These are phyloP conservation scores for Nematostella vectensis DNA, from an alignment of 92 coral and sea anemone genomes.

Conservation along the genomic window DNA sequence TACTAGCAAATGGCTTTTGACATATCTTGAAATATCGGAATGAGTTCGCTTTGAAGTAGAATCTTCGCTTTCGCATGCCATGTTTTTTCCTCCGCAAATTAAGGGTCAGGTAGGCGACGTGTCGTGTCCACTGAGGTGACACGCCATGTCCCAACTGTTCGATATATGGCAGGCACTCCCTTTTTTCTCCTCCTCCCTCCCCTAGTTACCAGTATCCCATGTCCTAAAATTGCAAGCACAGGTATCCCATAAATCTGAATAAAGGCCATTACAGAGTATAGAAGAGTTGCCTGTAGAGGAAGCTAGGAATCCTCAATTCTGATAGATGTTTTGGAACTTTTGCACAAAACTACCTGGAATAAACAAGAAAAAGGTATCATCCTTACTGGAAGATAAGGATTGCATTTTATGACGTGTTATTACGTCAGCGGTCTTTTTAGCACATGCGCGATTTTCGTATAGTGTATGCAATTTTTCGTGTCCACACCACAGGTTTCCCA, in stretches of 20 bases:
- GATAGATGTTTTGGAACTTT: too few species aligned
- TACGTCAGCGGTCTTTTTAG: too few species aligned
- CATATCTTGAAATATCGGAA: background rate
- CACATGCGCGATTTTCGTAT: too few species aligned
- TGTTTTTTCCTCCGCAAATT: background rate
- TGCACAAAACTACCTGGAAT: too few species aligned
- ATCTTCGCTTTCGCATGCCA: background rate
- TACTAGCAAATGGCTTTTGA: background rate
- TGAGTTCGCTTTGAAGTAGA: background rate
- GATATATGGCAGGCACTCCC: background rate
- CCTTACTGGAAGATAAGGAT: too few species aligned
- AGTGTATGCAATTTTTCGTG: too few species aligned
- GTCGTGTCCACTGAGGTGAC: background rate
- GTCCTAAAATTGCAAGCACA: background rate
- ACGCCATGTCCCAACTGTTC: slow-evolving; percentile 1
- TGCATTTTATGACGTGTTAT: too few species aligned
- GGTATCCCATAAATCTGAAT: background rate
- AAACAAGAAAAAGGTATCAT: too few species aligned
- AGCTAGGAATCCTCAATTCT: too few species aligned
- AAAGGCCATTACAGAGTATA: background rate
- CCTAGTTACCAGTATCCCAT: background rate
- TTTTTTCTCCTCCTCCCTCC: slow-evolving; percentile 1
- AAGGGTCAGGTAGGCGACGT: background rate
- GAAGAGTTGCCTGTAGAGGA: background rate
- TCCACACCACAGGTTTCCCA: too few species aligned